Base-by-base conservation (phyloP, 2,888 invertebrate genomes). In the Gastrophysa polygoni region DNA sequence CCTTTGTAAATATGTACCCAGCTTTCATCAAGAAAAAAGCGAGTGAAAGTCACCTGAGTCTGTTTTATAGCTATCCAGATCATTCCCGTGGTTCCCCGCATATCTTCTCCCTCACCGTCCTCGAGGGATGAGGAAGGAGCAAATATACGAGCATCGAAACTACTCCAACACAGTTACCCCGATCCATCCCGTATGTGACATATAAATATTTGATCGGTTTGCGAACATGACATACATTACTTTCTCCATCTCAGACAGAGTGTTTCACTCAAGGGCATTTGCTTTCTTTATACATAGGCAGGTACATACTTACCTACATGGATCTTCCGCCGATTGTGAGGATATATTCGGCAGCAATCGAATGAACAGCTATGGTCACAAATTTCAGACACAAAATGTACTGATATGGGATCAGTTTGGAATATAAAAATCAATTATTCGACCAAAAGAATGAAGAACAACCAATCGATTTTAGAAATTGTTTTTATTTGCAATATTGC, bases 201-300 rank as follows among this genome's bases (percentile, higher is more conserved):
- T 48, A 65, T 57, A 64, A 62, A 64, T 64, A 57, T 59, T 63
- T 63, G 60, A 66, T 66, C 48, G 59, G 64, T 56, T n/a, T 63
- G 54, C 63, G 61, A 58, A 64, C 60, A 58, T 64, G 66, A 55
- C 66, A 67, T 52, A 67, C 61, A 61, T 65, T 67, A 68, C 68
- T 68, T 67, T 68, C 68, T 68, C 68, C 63, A 65, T 55, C 50
- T 67, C 61, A 61, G 68, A 64, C 65, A 61, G 57, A 59, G 63
- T 61, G 61, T 68, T 64, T 66, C 61, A 68, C 68, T 68, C 66
- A 71, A 67, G 69, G 71, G 69, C 69, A 69, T 66, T 61, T 63
- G 65, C 71, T 71, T 69, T 67, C 69, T 68, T 71, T 56, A 59
- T 60, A 58, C 48, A 48, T 59, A 47, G n/a, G n/a, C n/a, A n/a